Conservation (phyloP, 1,140 invertebrate genomes). For the Procambarus clarkii region DNA sequence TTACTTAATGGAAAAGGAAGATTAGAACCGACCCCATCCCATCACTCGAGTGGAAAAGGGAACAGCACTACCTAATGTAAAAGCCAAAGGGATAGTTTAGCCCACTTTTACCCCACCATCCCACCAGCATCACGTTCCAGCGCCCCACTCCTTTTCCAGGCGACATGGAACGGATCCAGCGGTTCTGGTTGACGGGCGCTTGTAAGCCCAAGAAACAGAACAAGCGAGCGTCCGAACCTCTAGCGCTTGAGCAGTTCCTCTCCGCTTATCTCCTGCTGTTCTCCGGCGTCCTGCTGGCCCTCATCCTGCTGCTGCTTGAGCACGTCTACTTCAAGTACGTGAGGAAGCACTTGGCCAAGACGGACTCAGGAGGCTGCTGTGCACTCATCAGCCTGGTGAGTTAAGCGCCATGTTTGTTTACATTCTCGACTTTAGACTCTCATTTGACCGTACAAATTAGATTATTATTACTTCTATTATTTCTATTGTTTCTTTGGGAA, state of each 20-base stretch:
- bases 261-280: slow-evolving; percentile 97
- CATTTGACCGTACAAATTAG: too few relatives aligned
- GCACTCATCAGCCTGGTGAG: slow-evolving; percentile 87
- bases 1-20: too few relatives aligned
- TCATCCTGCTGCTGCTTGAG: slow-evolving; percentile 90
- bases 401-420: not conserved
- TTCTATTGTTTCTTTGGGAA: too few relatives aligned
- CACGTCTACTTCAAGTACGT: slow-evolving; percentile 91
- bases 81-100: too few relatives aligned
- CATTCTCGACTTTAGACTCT: too few relatives aligned
- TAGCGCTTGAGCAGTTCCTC: slow-evolving; percentile 97
- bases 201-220: slow-evolving; percentile 91
- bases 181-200: slow-evolving; percentile 98
- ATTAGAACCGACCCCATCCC: too few relatives aligned
- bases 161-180: slow-evolving; percentile 93
- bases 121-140: too few relatives aligned
- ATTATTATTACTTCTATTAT: too few relatives aligned
- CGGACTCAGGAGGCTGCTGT: slow-evolving; percentile 91
- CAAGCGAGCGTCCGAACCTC: slow-evolving; percentile 82
- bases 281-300: slow-evolving; percentile 92
- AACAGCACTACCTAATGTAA: too few relatives aligned
- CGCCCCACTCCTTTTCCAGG: too few relatives aligned
- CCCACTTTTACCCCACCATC: too few relatives aligned
- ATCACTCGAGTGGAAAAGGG: too few relatives aligned
- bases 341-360: slow-evolving; percentile 90